These are phyloP conservation scores for Hirtodrosophila confusa DNA, from an alignment of 2,888 invertebrate species.

Conservation along the genomic window DNA sequence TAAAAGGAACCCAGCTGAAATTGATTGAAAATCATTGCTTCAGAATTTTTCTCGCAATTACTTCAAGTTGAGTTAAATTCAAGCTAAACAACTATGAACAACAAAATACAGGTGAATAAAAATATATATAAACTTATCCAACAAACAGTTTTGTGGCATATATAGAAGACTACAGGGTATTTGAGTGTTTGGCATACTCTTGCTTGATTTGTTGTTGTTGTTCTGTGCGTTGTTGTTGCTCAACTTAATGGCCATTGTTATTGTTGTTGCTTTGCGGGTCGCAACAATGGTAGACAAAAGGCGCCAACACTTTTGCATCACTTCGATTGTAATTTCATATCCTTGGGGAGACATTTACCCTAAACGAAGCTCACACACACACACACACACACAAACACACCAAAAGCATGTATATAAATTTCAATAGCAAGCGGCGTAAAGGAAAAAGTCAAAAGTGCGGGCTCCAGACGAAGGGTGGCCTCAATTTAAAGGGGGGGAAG, in stretches of 20 bases:
- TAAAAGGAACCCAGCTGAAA: too few species aligned
- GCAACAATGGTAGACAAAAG: conserved; percentile 69
- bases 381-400: conserved; percentile 9
- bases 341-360: conserved; percentile 82
- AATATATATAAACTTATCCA: too few species aligned
- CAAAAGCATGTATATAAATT: conserved; percentile 60
- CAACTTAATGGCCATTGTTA: conserved; percentile 53
- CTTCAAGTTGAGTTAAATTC: too few species aligned
- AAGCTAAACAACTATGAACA: too few species aligned
- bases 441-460: conserved; percentile 61
- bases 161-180: too few species aligned
- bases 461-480: conserved; percentile 11
- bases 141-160: too few species aligned
- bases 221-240: conserved; percentile 35
- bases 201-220: conserved; percentile 14
- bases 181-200: background rate
- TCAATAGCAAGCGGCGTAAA: conserved; percentile 62
- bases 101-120: too few species aligned
- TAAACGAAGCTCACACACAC: conserved; percentile 57
- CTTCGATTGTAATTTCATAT: conserved; percentile 84
- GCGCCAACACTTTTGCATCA: conserved; percentile 74
- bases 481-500: conserved; percentile 6
- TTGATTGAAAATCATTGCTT: too few species aligned
- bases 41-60: too few species aligned
- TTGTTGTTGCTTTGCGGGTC: conserved; percentile 38